Percentiles rank a stretch among this genome's conserved stretches.
These are phyloP conservation scores for Dendrolimus punctatus DNA, from an alignment of 1,140 invertebrate species.

Conservation along the genomic window DNA sequence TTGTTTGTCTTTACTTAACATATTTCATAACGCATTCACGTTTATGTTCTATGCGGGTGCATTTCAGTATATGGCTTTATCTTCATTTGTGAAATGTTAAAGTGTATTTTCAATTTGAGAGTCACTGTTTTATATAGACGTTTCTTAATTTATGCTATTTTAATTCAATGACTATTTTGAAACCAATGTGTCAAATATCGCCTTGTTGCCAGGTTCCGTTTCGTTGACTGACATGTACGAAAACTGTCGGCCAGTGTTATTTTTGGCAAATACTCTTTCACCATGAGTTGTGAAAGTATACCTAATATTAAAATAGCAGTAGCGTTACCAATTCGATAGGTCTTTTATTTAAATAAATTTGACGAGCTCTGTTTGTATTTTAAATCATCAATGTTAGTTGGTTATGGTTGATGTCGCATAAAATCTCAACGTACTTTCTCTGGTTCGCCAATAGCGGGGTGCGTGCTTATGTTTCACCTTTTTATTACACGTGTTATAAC, in stretches of 20 bases:
- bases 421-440: slow-evolving; percentile 35
- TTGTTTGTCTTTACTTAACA: slow-evolving; percentile 25
- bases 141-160: slow-evolving; percentile 18
- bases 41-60: slow-evolving; percentile 4
- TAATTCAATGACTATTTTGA: slow-evolving; percentile 20
- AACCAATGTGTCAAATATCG: slow-evolving; percentile 17
- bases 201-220: slow-evolving; percentile 23
- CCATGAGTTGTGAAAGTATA: slow-evolving; percentile 21
- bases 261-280: slow-evolving; percentile 33
- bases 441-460: slow-evolving; percentile 21
- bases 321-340: not conserved
- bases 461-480: slow-evolving; percentile 30
- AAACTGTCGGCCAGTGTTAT: slow-evolving; percentile 21
- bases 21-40: slow-evolving; percentile 17
- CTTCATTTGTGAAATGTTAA: not conserved
- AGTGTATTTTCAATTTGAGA: no score
- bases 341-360: slow-evolving; percentile 5
- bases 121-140: not conserved
- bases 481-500: slow-evolving; percentile 28
- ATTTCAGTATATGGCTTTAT: not conserved
- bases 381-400: slow-evolving; percentile 17
- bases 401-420: slow-evolving; percentile 15
- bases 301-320: slow-evolving; percentile 2
- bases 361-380: slow-evolving; percentile 8
- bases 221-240: slow-evolving; percentile 23